phyloP scores from a whole-genome alignment of 2,888 invertebrate species.

The Melanargia galathea region DNA sequence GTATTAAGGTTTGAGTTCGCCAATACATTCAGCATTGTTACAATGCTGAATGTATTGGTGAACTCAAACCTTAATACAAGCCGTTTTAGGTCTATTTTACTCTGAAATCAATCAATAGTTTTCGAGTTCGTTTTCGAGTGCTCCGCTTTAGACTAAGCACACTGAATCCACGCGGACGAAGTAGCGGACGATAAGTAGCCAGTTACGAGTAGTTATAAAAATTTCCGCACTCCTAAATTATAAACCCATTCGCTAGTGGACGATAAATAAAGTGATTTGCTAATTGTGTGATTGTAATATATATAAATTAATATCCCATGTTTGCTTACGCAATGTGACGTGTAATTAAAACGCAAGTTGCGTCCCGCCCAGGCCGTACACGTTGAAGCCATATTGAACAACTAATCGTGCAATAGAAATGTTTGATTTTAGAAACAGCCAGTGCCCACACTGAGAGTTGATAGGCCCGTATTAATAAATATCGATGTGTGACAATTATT shows the following conservation, averaged over 20 bases:
- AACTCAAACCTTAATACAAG: too few relatives aligned
- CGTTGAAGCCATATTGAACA: conserved; percentile 19
- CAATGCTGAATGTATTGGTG: too few relatives aligned
- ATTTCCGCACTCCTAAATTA: neutral
- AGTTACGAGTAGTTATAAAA: too few relatives aligned
- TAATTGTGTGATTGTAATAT: conserved; percentile 13
- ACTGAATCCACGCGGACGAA: neutral
- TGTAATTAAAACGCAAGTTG: conserved; percentile 29
- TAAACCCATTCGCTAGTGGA: neutral
- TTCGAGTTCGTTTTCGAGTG: too few relatives aligned
- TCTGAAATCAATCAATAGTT: too few relatives aligned
- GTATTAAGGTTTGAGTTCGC: too few relatives aligned
- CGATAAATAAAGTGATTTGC: conserved; percentile 2
- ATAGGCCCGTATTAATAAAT: too few relatives aligned
- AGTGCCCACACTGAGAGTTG: neutral
- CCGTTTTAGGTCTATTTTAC: too few relatives aligned
- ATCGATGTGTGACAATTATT: too few relatives aligned
- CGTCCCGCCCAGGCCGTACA: conserved; percentile 6
- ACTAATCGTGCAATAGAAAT: conserved; percentile 27
- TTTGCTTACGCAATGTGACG: conserved; percentile 27
- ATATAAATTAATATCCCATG: conserved; percentile 17
- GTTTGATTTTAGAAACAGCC: conserved; percentile 14
- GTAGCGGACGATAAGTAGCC: neutral
- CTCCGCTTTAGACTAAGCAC: too few relatives aligned
- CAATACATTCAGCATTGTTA: too few relatives aligned